phyloP scores from a whole-genome alignment of 2,113 vertebrate species.

The Litocranius walleri region DNA sequence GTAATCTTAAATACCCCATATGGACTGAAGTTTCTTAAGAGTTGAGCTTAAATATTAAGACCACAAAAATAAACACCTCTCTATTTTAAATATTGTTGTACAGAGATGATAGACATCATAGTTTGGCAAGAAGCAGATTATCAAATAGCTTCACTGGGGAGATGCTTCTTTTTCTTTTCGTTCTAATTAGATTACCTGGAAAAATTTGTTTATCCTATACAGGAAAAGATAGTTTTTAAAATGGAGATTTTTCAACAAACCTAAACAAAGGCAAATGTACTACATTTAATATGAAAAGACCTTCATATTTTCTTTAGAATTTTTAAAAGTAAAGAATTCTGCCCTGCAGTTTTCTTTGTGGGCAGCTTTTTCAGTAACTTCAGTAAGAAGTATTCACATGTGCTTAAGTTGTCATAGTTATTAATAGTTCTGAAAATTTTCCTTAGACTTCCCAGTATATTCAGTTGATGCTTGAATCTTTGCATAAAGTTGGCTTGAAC shows the following conservation, averaged over 20 bases:
- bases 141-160: not conserved
- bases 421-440: constrained; percentile 32
- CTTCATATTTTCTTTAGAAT: not conserved
- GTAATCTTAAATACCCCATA: not conserved
- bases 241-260: not conserved
- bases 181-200: not conserved
- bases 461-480: not conserved
- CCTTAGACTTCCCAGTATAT: not conserved
- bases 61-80: not conserved
- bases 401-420: not conserved
- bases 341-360: not conserved
- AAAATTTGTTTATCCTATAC: not conserved
- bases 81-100: not conserved
- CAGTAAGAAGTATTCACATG: not conserved
- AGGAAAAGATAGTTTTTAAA: not conserved
- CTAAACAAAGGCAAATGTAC: not conserved
- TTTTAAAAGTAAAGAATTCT: not conserved
- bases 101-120: not conserved
- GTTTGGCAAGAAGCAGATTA: not conserved
- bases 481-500: not conserved
- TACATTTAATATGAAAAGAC: not conserved
- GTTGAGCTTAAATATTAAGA: not conserved
- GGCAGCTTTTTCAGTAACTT: not conserved
- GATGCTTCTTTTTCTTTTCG: not conserved
- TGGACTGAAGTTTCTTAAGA: not conserved